Evolutionary conservation across 2,888 invertebrate genomes (phyloP).

Genomic region (Caenorhabditis doughertyi): DNA sequence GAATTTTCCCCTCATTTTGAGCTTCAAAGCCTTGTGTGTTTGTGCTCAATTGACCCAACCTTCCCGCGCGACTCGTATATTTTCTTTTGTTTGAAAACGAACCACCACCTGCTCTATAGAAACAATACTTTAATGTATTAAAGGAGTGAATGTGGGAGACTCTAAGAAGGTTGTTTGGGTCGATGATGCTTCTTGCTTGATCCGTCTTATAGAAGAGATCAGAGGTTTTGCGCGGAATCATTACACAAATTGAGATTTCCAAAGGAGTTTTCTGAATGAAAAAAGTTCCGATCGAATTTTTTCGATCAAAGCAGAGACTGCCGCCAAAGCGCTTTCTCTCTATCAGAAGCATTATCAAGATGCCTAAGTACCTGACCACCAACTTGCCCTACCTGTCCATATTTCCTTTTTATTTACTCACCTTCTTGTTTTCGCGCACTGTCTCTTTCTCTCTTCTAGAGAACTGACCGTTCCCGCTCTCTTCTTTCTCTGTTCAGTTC

Average conservation of each 20-base stretch:
- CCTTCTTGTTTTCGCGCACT: constrained; percentile 64
- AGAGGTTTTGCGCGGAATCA: neutral
- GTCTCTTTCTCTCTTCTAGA: constrained; percentile 15
- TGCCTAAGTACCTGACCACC: neutral
- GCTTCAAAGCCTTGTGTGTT: constrained; percentile 25
- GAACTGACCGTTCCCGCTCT: constrained; percentile 43
- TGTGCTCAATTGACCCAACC: constrained; percentile 59
- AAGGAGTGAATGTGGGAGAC: neutral
- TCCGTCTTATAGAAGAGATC: constrained; percentile 20
- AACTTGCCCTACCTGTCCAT: constrained; percentile 22
- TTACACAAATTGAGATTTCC: too few species aligned
- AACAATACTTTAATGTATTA: constrained; percentile 54
- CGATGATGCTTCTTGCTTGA: neutral
- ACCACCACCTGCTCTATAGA: constrained; percentile 49
- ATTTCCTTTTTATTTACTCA: constrained; percentile 41
- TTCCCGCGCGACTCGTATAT: neutral
- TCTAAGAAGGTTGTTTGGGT: constrained; percentile 14
- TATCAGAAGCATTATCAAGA: neutral
- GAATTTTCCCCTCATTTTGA: constrained; percentile 23
- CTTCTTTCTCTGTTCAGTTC: constrained; percentile 24
- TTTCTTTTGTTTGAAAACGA: constrained; percentile 51
- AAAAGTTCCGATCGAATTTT: too few species aligned
- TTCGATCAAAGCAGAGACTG: too few species aligned
- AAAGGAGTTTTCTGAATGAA: too few species aligned
- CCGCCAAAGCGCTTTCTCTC: too few species aligned